phyloP scores from a whole-genome alignment of 2,113 vertebrate species.

The Pollimyrus isidori region DNA sequence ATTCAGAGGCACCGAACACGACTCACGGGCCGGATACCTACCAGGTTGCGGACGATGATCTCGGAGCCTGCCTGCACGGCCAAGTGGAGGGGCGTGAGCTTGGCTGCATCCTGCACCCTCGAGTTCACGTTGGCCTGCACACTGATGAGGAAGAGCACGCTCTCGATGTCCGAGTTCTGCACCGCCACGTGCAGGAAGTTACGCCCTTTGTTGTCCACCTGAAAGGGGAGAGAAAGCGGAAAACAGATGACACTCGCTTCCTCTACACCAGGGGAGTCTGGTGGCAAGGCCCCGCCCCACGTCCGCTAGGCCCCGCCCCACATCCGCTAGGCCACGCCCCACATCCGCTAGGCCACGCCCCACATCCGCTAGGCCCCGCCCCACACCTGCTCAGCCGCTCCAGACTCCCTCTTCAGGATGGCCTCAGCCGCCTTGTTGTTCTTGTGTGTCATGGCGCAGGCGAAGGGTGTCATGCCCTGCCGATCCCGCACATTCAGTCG shows the following conservation, averaged over 20 bases:
- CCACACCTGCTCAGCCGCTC: conserved; percentile 89
- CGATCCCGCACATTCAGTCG: conserved; percentile 82
- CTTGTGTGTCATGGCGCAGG: conserved; percentile 95
- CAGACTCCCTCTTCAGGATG: conserved; percentile 87
- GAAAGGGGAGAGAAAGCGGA: neutral
- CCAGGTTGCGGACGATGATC: conserved; percentile 96
- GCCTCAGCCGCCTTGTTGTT: conserved; percentile 96
- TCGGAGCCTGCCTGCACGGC: conserved; percentile 94
- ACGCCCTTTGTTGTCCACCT: conserved; percentile 97
- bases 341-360: conserved; percentile 66
- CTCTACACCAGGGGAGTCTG: neutral
- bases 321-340: neutral
- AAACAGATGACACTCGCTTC: neutral
- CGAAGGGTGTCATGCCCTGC: conserved; percentile 92
- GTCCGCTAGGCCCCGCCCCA: neutral
- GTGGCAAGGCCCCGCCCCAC: neutral
- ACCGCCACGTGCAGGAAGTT: conserved; percentile 95
- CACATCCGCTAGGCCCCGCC: neutral
- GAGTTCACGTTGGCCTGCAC: conserved; percentile 97
- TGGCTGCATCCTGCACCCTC: conserved; percentile 87
- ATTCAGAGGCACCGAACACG: neutral
- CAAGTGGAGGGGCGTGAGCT: conserved; percentile 88
- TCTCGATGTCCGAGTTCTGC: conserved; percentile 93
- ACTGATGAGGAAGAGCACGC: conserved; percentile 94
- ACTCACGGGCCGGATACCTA: conserved; percentile 40